Evolutionary conservation across 2,113 vertebrate genomes (phyloP), one percentile per base, ranked within the genome.

Genomic region (Phyllostomus hastatus): DNA sequence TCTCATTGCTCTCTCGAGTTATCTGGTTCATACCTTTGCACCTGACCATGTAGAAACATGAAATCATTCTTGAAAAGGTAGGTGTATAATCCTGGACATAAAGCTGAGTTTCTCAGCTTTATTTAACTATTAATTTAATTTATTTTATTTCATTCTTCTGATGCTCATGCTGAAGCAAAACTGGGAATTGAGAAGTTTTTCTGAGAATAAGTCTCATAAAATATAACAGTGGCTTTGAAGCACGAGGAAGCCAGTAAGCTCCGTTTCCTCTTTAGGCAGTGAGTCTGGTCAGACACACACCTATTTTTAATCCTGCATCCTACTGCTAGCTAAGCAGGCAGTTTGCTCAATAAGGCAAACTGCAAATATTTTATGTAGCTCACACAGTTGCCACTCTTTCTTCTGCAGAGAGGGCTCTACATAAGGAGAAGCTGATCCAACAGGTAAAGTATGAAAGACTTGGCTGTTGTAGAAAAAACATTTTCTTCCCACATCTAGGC

Each of bases 401-500:
- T 96, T 80, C 70, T 92, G 79, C 87, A 90, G 83, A 90, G 95
- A 87, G 83, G 46, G 38, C 57, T 91, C 64, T 54, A 69, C 33
- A 79, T 46, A 80, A 95, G 69, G 38, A 96, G 90, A 95, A 80
- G 94, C 83, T 95, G 96, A 97, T 79, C 94, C 95, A 97, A 96
- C 50, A 90, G 86, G 80, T 95, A 64, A 97, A 97, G 81, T 95
- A 96, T 96, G 95, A 96, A 73, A 95, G 72, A 87, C 76, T 97
- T 97, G 96, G 93, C 93, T 92, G 76, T 88, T 94, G 72, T 61
- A 90, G 96, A 90, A 96, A 97, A 96, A 96, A 89, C 61, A 88
- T 90, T 96, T 96, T 95, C 84, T 95, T 96, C 57, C 72, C 95
- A 88, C 84, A 92, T 94, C 66, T 90, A 97, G 84, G 93, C 95